A percentile compares a stretch with the other conserved stretches of the same genome.
These are phyloP conservation scores for Magallana ariakensis DNA, from an alignment of 1,140 invertebrate genomes.

Conservation along the genomic window DNA sequence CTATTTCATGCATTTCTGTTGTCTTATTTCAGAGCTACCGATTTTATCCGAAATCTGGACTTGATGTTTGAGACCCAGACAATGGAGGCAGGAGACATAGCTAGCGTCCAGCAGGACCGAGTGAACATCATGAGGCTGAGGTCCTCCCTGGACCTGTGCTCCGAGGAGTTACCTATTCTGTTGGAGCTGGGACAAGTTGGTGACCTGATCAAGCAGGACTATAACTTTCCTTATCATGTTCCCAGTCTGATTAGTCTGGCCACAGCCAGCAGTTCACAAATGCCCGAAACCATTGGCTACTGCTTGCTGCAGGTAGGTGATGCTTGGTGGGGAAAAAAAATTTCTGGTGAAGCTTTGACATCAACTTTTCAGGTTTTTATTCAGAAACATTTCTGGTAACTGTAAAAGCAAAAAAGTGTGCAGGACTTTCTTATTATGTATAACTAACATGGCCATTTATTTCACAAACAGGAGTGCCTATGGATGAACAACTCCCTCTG, in stretches of 20 bases:
- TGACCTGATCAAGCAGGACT: slow-evolving; percentile 62
- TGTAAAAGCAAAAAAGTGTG: too few relatives aligned
- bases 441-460: too few relatives aligned
- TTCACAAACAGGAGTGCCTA: slow-evolving; percentile 74
- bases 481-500: slow-evolving; percentile 75
- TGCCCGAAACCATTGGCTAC: slow-evolving; percentile 77
- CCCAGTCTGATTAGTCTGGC: slow-evolving; percentile 74
- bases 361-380: too few relatives aligned
- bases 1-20: background rate
- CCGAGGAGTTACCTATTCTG: slow-evolving; percentile 75
- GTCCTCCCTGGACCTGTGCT: slow-evolving; percentile 74
- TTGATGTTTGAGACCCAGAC: slow-evolving; percentile 76
- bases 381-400: too few relatives aligned
- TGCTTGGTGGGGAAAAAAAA: background rate
- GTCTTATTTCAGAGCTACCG: slow-evolving; percentile 63
- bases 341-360: too few relatives aligned
- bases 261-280: slow-evolving; percentile 69
- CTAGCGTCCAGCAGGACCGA: slow-evolving; percentile 26
- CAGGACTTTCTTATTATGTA: too few relatives aligned
- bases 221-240: slow-evolving; percentile 76
- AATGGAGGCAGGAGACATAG: slow-evolving; percentile 70
- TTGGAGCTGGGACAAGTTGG: slow-evolving; percentile 73
- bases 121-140: slow-evolving; percentile 71
- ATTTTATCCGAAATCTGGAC: slow-evolving; percentile 72
- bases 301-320: slow-evolving; percentile 75